Base-by-base conservation (phyloP, 2,888 invertebrate species). In the Deilephila porcellus region DNA sequence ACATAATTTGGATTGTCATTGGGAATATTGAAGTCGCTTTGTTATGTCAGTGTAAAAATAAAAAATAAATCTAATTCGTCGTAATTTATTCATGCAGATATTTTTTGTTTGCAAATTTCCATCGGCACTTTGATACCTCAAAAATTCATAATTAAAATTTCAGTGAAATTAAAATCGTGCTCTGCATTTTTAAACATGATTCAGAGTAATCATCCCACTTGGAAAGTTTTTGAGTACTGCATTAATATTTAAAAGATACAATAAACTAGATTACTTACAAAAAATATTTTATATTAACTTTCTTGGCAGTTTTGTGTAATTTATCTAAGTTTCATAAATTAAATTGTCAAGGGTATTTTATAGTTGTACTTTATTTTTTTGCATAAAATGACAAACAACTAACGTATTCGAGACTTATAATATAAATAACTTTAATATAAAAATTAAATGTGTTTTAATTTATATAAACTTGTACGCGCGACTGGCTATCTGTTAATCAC, bases 191-290 rank as follows among this genome's bases (percentile, higher is more conserved):
- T 64, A 64, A 64, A n/a, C 20, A 45, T 45, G 45, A 45, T 64
- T 45, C 45, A 25, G 64, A 64, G 64, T 64, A 45, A 64, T 64
- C 37, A 20, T 20, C 45, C n/a, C 56, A 64, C 64, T 45, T 64
- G 20, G 14, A 34, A 64, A 64, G 45, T 64, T 64, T 64, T 64
- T 64, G 60, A 64, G 64, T 11, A 37, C 20, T 64, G 45, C 45
- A 64, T 64, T 45, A 64, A 64, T 77, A 75, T 80, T 77, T 77
- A 77, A 78, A 79, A 78, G 74, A 82, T 79, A 79, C 76, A 76
- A 71, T 72, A 70, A 52, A 59, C 79, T 77, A 32, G 32, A 14
- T 62, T 32, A 60, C 25, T 60, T 60, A 60, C 14, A 29, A 60
- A 60, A 60, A 60, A 56, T 56, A 56, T 56, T 56, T 56, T 56